Base-by-base conservation (phyloP, 2,797 vertebrate species). In the Crenuchus spilurus region DNA sequence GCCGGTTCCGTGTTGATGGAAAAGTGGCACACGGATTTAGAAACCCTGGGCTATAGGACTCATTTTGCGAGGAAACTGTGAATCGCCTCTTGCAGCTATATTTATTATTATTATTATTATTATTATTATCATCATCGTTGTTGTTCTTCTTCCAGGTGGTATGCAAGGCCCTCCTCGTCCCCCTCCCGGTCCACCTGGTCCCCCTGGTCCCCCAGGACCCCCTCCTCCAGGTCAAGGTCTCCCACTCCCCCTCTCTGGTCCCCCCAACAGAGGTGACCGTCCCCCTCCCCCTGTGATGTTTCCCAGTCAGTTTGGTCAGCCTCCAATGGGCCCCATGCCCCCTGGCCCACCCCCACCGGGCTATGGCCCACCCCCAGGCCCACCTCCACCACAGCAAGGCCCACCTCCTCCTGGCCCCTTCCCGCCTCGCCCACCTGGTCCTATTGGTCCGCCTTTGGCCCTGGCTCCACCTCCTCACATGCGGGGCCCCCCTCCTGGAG, bases 281-380 rank as follows among this genome's bases (percentile, higher is more conserved):
- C 97, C 94, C 69, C 98, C 97, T 87, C 97, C 97, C 72, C 98
- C 98, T 63, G 97, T 98, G 88, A 89, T 99, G 72, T 99, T 99
- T 91, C 96, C 96, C 83, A 96, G 96, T 88, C 97, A 98, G 78
- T 99, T 98, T 87, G 97, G 96, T 77, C 98, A 99, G 74, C 97
- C 97, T 74, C 97, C 96, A 0, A 83, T 99, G 63, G 93, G 92
- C n/a, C 93, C 93, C 20, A 80, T 94, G 28, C 93, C 92, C 1
- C 92, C 97, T 76, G 96, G 97, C 11, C 97, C 97, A n/a, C 97
- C 96, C 46, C 97, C 95, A 80, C 97, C 96, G 68, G 97, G 98
- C 75, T 97, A 95, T 58, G 95, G 96, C 85, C 97, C 85, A 84
- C 97, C 93, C 55, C 97, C 92, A 82, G 97, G 84, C 78, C 97